Percentiles rank a stretch among this genome's conserved stretches.
phyloP scores from a whole-genome alignment of 1,140 invertebrate genomes.

The Scaptomyza montana region DNA sequence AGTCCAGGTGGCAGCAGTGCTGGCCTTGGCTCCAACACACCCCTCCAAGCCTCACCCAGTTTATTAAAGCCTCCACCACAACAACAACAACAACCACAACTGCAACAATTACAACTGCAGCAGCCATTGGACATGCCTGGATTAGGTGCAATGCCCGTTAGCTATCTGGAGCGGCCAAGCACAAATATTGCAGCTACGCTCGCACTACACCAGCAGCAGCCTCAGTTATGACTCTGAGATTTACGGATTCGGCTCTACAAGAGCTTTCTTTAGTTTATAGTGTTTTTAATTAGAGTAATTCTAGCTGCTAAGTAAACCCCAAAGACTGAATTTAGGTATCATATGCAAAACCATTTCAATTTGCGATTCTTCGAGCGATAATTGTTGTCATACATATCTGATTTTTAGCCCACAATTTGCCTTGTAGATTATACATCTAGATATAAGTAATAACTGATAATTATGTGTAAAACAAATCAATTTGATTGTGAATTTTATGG shows the following conservation, averaged over 20 bases:
- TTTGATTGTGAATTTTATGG: conserved; percentile 33
- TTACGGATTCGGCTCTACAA: conserved; percentile 81
- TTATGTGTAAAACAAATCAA: conserved; percentile 16
- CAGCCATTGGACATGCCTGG: conserved; percentile 62
- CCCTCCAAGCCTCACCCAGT: conserved; percentile 61
- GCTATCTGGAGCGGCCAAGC: conserved; percentile 61
- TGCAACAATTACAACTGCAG: conserved; percentile 32
- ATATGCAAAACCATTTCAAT: conserved; percentile 43
- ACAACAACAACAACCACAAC: conserved; percentile 51
- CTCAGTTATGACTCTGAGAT: conserved; percentile 84
- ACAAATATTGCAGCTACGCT: conserved; percentile 67
- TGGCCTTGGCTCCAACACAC: conserved; percentile 57
- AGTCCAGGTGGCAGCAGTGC: conserved; percentile 63
- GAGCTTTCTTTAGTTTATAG: conserved; percentile 76
- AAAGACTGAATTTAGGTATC: conserved; percentile 76
- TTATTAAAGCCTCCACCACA: conserved; percentile 42
- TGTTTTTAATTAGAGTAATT: conserved; percentile 28
- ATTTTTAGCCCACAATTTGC: conserved; percentile 2
- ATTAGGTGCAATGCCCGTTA: conserved; percentile 56
- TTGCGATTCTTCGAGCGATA: conserved; percentile 44
- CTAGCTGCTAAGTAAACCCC: conserved; percentile 62
- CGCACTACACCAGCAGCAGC: conserved; percentile 72
- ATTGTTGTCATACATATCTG: conserved; percentile 5
- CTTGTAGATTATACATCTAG: conserved; percentile 9
- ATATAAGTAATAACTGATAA: conserved; percentile 11